Evolutionary conservation across 1,140 invertebrate species (phyloP), one percentile per base, ranked within the genome.

Genomic region (Cyclargus thomasi): DNA sequence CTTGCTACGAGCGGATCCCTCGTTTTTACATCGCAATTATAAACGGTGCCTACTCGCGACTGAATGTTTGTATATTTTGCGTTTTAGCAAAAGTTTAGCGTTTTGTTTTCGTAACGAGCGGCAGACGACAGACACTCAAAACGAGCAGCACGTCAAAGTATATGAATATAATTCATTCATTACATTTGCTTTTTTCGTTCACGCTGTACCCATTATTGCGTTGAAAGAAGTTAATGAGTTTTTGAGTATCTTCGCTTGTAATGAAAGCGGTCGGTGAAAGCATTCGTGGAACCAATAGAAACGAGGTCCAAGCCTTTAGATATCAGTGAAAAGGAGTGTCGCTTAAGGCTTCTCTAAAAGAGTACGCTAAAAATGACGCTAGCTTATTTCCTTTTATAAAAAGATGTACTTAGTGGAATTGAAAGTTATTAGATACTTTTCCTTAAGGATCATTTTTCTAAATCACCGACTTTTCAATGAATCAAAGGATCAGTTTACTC

Each of bases 241-340:
- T 67, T 73, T 57, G 67, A 74, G 69, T 70, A 67, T 73, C 72
- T 69, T 68, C 67, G 69, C 59, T 73, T 71, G 71, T 68, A 71
- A 76, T 76, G 75, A 76, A 76, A 72, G 71, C 70, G 63, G 68
- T 70, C 35, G 53, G 36, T 74, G 68, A 74, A 77, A 68, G 71
- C 69, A 66, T 73, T 73, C 70, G 71, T 65, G 66, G 68, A 75
- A 73, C 70, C 71, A 77, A 77, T 77, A 68, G 74, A 76, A 72
- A 70, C 64, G 67, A 67, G 55, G 68, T 73, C 66, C 64, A 63
- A 69, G 65, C 70, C 75, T 73, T 73, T 71, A 70, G 70, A 62
- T 67, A 62, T 69, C 62, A 39, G 47, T 74, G 73, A 72, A 69
- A 74, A 70, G 71, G 69, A 74, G 69, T 71, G 65, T 69, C 69